Conservation (phyloP, 2,888 invertebrate species). For the Cryptocheilus praepositus region DNA sequence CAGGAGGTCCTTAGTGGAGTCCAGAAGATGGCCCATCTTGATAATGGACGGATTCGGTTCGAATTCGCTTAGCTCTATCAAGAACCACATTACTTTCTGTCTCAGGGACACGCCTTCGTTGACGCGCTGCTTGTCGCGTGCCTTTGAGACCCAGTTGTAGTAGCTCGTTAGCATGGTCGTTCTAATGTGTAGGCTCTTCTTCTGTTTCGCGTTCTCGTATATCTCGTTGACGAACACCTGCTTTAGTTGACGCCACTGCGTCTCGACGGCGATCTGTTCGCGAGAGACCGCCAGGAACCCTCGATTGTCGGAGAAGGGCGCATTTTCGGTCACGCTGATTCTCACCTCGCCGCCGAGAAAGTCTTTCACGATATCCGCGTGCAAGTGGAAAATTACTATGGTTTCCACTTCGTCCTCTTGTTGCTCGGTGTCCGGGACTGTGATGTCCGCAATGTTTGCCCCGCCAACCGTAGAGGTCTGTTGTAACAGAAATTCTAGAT, state of each 20-base stretch:
- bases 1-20: conserved; percentile 40
- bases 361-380: conserved; percentile 49
- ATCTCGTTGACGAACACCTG: conserved; percentile 63
- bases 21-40: conserved; percentile 44
- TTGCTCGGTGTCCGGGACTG: conserved; percentile 29
- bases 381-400: conserved; percentile 50
- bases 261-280: conserved; percentile 48
- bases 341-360: conserved; percentile 45
- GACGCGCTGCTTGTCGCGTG: conserved; percentile 40
- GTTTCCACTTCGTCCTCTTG: conserved; percentile 35
- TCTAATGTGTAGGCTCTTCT: conserved; percentile 51
- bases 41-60: conserved; percentile 48
- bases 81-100: conserved; percentile 61
- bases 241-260: conserved; percentile 62
- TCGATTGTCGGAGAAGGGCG: background rate
- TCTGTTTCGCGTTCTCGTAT: conserved; percentile 49
- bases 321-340: conserved; percentile 27
- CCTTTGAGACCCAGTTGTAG: conserved; percentile 55
- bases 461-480: conserved; percentile 42
- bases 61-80: conserved; percentile 61
- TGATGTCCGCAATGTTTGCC: conserved; percentile 31
- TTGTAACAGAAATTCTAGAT: conserved; percentile 42
- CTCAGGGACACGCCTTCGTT: conserved; percentile 25
- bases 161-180: conserved; percentile 49
- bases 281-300: conserved; percentile 7